phyloP scores from a whole-genome alignment of 2,113 vertebrate species.

The Carassius auratus region DNA sequence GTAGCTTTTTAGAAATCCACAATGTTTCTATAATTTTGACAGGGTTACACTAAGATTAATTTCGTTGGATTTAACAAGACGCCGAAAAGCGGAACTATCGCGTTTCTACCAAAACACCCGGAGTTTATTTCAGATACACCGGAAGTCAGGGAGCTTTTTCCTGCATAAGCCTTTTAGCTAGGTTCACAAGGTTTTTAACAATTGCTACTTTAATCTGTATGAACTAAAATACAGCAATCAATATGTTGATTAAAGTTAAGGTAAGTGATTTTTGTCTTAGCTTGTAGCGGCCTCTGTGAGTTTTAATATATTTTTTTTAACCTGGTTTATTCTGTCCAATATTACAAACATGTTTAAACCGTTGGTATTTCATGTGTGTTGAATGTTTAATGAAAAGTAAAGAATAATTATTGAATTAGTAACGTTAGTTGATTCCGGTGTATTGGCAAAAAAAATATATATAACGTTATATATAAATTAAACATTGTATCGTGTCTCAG shows the following conservation, averaged over 20 bases:
- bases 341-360: background rate
- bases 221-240: constrained; percentile 46
- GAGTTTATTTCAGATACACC: background rate
- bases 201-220: background rate
- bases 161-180: background rate
- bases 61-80: background rate
- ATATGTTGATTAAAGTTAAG: constrained; percentile 81
- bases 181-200: background rate
- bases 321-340: background rate
- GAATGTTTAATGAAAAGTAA: background rate
- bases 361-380: background rate
- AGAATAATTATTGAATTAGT: background rate
- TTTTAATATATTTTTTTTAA: background rate
- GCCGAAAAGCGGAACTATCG: background rate
- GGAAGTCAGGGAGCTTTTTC: background rate
- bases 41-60: too few species aligned
- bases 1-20: too few species aligned
- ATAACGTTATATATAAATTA: too few species aligned
- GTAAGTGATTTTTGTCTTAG: constrained; percentile 59
- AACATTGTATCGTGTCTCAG: constrained; percentile 60
- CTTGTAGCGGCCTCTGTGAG: too few species aligned
- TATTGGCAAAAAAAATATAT: too few species aligned
- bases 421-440: background rate
- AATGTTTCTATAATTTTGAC: too few species aligned
- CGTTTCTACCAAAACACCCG: background rate